A percentile compares a stretch with the other conserved stretches of the same genome.
Evolutionary conservation across 37 sponge, comb jelly and placozoan species (phyloP).

Genomic region (Aplysina aerophoba): DNA sequence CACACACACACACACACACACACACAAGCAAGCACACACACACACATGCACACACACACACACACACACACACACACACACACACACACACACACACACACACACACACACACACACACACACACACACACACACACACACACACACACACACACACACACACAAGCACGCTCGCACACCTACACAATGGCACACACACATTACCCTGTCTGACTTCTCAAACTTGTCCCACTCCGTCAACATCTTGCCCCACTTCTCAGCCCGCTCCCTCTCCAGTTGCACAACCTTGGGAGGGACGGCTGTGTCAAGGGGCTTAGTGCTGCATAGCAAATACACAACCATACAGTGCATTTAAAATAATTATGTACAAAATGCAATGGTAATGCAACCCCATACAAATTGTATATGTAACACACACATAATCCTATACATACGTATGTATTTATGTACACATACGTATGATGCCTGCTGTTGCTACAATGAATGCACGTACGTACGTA

Average conservation of each 20-base stretch:
- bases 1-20: not conserved
- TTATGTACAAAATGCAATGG: not conserved
- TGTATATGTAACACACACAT: slow-evolving; percentile 19
- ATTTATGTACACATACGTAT: not conserved
- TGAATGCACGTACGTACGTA: not conserved
- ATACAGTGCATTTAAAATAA: not conserved
- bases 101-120: slow-evolving; percentile 11
- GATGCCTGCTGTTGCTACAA: too few relatives aligned
- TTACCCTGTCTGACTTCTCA: slow-evolving; percentile 40
- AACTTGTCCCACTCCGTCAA: slow-evolving; percentile 82
- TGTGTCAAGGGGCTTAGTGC: slow-evolving; percentile 4
- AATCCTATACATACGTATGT: not conserved
- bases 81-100: not conserved
- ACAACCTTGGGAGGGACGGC: slow-evolving; percentile 47
- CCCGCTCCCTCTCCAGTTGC: slow-evolving; percentile 83
- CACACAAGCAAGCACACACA: not conserved
- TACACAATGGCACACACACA: not conserved
- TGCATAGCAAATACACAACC: not conserved
- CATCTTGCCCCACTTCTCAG: slow-evolving; percentile 94
- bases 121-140: too few relatives aligned
- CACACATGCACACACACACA: not conserved
- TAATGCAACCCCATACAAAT: too few relatives aligned
- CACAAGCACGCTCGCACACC: not conserved
- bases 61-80: too few relatives aligned
- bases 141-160: not conserved